phyloP scores from a whole-genome alignment of 2,888 invertebrate species.

The Volucella bombylans region DNA sequence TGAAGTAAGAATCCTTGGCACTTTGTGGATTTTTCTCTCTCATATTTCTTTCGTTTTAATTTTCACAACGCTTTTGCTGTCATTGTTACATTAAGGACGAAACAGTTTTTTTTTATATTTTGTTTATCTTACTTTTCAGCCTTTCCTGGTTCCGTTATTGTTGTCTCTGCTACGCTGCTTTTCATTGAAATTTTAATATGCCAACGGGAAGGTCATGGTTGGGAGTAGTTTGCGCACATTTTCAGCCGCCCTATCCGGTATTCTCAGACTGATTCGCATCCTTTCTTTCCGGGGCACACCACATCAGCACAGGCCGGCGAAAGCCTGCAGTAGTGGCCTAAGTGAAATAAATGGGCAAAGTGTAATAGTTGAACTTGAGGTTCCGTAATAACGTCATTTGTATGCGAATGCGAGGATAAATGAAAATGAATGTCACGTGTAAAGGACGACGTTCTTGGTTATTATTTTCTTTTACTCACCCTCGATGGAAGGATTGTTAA shows the following conservation, averaged over 20 bases:
- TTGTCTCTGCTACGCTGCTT: slow-evolving; percentile 27
- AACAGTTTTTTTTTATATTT: slow-evolving; percentile 12
- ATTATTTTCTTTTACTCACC: slow-evolving; percentile 4
- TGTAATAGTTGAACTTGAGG: slow-evolving; percentile 67
- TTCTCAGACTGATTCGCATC: slow-evolving; percentile 30
- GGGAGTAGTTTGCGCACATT: slow-evolving; percentile 55
- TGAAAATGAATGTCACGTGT: slow-evolving; percentile 50
- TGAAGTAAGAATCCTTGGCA: slow-evolving; percentile 55
- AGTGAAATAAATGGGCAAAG: slow-evolving; percentile 68
- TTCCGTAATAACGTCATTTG: slow-evolving; percentile 49
- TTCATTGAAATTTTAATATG: slow-evolving; percentile 72
- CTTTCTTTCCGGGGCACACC: slow-evolving; percentile 62
- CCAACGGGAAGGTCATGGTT: slow-evolving; percentile 67
- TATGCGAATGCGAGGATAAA: slow-evolving; percentile 28
- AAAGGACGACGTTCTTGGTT: background rate
- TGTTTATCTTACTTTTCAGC: slow-evolving; percentile 7
- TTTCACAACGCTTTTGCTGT: slow-evolving; percentile 48
- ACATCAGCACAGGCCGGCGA: background rate
- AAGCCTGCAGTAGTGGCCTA: slow-evolving; percentile 24
- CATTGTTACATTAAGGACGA: slow-evolving; percentile 68
- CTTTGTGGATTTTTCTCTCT: slow-evolving; percentile 5
- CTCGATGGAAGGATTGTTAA: background rate
- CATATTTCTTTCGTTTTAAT: background rate
- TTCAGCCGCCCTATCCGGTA: slow-evolving; percentile 14
- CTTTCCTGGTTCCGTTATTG: slow-evolving; percentile 31